Conservation (phyloP, 2,888 invertebrate genomes). For the Lithophane ornitopus region DNA sequence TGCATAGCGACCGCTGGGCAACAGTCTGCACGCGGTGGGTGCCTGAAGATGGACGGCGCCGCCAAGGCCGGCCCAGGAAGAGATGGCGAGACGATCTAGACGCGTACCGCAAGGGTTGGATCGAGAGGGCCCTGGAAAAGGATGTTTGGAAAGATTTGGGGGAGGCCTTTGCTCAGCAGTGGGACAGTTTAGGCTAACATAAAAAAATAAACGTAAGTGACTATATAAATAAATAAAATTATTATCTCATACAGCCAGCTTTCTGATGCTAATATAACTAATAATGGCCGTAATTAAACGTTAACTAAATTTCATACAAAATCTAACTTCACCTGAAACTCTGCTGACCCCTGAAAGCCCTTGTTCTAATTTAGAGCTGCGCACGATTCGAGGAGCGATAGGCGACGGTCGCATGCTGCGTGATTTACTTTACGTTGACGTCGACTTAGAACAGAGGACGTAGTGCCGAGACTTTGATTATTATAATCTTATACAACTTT, state of each 20-base stretch:
- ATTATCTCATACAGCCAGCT: background rate
- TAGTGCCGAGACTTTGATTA: slow-evolving; percentile 34
- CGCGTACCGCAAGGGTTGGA: too few species aligned
- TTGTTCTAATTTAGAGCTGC: slow-evolving; percentile 83
- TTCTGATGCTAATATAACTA: background rate
- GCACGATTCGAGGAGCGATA: slow-evolving; percentile 56
- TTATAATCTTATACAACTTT: slow-evolving; percentile 3
- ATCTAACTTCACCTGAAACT: background rate
- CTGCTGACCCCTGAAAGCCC: slow-evolving; percentile 57
- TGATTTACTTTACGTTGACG: slow-evolving; percentile 76
- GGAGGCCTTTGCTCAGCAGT: too few species aligned
- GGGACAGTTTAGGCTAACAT: too few species aligned
- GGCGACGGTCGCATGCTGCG: slow-evolving; percentile 77
- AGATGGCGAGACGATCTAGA: too few species aligned
- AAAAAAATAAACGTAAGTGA: background rate
- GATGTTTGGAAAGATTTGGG: too few species aligned
- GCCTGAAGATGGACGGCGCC: too few species aligned
- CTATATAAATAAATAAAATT: background rate
- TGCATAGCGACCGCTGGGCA: too few species aligned
- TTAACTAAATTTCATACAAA: background rate
- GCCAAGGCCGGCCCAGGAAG: too few species aligned
- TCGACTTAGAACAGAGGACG: slow-evolving; percentile 10
- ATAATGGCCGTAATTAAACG: too few species aligned
- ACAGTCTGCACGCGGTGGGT: too few species aligned
- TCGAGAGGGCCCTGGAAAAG: too few species aligned